phyloP scores from a whole-genome alignment of 2,797 vertebrate species.

The Coregonus suidteri region DNA sequence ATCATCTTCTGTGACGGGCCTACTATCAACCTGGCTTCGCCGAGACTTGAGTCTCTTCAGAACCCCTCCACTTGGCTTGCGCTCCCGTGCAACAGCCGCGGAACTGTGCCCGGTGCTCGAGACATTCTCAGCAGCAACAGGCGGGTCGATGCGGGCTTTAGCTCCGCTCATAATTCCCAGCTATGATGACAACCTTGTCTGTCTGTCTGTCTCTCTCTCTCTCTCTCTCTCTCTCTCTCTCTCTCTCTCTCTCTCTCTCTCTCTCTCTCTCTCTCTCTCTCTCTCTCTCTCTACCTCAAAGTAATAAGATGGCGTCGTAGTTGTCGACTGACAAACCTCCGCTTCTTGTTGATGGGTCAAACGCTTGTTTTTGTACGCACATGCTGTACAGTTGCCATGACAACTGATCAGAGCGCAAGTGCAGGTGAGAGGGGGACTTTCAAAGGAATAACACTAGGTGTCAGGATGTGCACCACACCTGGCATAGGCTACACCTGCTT shows the following conservation, averaged over 20 bases:
- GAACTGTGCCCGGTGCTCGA: constrained; percentile 40
- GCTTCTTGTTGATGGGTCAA: neutral
- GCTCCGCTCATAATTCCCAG: constrained; percentile 74
- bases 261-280: too few species aligned
- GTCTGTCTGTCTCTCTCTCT: neutral
- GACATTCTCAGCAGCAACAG: constrained; percentile 68
- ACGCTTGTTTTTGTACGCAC: neutral
- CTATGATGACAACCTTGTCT: constrained; percentile 17
- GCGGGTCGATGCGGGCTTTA: constrained; percentile 77
- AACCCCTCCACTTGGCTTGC: constrained; percentile 75
- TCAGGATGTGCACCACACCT: neutral
- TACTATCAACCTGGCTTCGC: constrained; percentile 66
- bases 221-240: neutral
- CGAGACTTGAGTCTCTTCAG: constrained; percentile 83
- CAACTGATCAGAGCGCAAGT: neutral
- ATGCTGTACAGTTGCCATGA: neutral
- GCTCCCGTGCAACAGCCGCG: constrained; percentile 68
- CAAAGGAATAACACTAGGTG: neutral
- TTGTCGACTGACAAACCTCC: neutral
- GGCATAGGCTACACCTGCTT: neutral
- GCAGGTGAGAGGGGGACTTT: neutral
- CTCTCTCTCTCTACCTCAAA: neutral
- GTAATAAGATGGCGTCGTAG: neutral
- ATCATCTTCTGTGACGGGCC: constrained; percentile 82
- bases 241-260: neutral